phyloP scores from a whole-genome alignment of 2,113 vertebrate genomes.

The Pseudolaguvia tuberculata region DNA sequence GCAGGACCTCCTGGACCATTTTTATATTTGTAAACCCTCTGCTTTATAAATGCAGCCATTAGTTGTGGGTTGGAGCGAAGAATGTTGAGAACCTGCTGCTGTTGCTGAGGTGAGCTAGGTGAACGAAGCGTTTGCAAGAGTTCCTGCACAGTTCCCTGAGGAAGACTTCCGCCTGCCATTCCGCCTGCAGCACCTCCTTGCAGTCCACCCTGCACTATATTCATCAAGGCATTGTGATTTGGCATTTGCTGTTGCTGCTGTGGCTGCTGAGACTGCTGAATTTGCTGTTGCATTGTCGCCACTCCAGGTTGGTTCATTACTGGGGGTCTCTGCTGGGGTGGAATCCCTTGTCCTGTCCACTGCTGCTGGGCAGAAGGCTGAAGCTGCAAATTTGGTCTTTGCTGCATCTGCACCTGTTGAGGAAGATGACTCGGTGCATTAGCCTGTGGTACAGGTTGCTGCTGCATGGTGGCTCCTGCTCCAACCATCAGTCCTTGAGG shows the following conservation, averaged over 20 bases:
- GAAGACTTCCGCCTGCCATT: constrained; percentile 59
- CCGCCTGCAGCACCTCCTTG: constrained; percentile 67
- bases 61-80: constrained; percentile 84
- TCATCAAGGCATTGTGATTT: constrained; percentile 47
- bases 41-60: constrained; percentile 84
- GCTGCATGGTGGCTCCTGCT: constrained; percentile 47
- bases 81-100: constrained; percentile 81
- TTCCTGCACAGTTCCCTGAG: constrained; percentile 64
- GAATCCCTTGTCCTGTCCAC: constrained; percentile 63
- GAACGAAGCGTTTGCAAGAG: constrained; percentile 53
- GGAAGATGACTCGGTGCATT: constrained; percentile 60
- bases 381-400: constrained; percentile 61
- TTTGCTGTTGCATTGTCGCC: constrained; percentile 69
- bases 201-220: constrained; percentile 59
- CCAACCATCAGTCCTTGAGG: constrained; percentile 57
- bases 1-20: constrained; percentile 56
- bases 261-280: constrained; percentile 67
- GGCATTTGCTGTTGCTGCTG: constrained; percentile 50
- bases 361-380: constrained; percentile 71
- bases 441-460: constrained; percentile 42
- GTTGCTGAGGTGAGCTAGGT: constrained; percentile 66
- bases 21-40: constrained; percentile 76
- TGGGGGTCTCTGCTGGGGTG: constrained; percentile 75
- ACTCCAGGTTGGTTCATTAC: constrained; percentile 81
- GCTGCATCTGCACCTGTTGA: constrained; percentile 60